Percentiles rank a stretch among this genome's conserved stretches.
Conservation (phyloP, 2,888 invertebrate genomes). For the Ormyrus nitidulus region DNA sequence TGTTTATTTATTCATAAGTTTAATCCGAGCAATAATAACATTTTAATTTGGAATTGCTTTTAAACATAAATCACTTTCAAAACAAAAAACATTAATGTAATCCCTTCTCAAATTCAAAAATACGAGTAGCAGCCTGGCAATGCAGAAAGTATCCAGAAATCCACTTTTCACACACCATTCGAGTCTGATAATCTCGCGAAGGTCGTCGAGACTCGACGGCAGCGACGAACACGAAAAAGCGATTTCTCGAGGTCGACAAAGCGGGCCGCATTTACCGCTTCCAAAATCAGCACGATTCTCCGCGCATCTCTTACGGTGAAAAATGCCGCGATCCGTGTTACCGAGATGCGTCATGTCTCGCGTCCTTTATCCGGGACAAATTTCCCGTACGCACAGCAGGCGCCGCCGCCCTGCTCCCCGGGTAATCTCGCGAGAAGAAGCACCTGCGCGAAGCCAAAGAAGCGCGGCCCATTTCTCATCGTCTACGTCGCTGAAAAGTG, state of each 20-base stretch:
- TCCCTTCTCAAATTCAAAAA: no score
- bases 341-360: background rate
- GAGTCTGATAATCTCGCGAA: no score
- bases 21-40: no score
- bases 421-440: background rate
- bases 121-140: no score
- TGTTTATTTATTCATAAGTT: no score
- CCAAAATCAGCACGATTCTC: conserved; percentile 14
- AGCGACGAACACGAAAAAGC: conserved; percentile 5
- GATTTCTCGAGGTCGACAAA: conserved; percentile 7
- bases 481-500: conserved; percentile 20
- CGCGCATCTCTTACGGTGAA: background rate
- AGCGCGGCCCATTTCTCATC: conserved; percentile 34
- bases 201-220: no score
- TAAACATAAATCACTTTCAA: no score
- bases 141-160: no score
- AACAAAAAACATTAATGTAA: no score
- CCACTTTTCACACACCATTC: no score
- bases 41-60: no score
- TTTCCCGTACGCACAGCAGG: conserved; percentile 15
- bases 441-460: background rate
- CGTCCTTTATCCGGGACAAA: conserved; percentile 30
- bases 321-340: conserved; percentile 24
- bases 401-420: no score
- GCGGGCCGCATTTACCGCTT: conserved; percentile 1